Percentiles rank a stretch among this genome's conserved stretches.
These are phyloP conservation scores for Lasioglossum pauxillum DNA, from an alignment of 2,888 invertebrate species.

Conservation along the genomic window DNA sequence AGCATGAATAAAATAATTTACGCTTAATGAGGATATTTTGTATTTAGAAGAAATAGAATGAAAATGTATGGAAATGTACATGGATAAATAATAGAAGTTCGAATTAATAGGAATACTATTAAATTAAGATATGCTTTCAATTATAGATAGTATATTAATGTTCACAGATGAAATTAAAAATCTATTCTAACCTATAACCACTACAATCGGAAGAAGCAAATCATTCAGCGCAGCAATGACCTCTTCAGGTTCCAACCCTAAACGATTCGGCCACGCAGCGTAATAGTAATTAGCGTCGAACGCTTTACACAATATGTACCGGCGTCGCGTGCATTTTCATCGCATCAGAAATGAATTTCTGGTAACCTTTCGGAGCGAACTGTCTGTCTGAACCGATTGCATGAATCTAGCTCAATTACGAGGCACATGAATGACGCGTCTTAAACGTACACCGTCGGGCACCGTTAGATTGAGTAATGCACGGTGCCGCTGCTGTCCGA, in stretches of 20 bases:
- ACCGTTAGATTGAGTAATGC: constrained; percentile 63
- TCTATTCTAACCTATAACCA: not conserved
- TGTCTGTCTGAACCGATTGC: constrained; percentile 9
- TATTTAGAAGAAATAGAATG: not conserved
- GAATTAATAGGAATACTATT: not conserved
- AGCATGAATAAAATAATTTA: not conserved
- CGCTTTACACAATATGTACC: not conserved
- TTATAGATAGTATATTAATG: not conserved
- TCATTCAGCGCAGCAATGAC: not conserved
- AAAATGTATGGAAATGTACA: not conserved
- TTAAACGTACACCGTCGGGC: constrained; percentile 39
- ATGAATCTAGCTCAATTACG: constrained; percentile 48
- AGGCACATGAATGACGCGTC: constrained; percentile 26
- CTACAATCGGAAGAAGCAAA: not conserved
- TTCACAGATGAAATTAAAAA: not conserved
- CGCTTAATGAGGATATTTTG: not conserved
- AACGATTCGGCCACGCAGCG: not conserved
- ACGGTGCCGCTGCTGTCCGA: constrained; percentile 36
- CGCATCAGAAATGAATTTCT: not conserved
- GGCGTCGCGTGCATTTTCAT: constrained; percentile 17
- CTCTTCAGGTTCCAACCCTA: not conserved
- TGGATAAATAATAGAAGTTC: not conserved
- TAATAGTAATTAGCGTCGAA: not conserved
- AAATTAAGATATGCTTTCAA: not conserved
- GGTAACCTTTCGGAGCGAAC: constrained; percentile 11